These are phyloP conservation scores for Drosophila kanekoi DNA, from an alignment of 2,888 invertebrate species.

Conservation along the genomic window DNA sequence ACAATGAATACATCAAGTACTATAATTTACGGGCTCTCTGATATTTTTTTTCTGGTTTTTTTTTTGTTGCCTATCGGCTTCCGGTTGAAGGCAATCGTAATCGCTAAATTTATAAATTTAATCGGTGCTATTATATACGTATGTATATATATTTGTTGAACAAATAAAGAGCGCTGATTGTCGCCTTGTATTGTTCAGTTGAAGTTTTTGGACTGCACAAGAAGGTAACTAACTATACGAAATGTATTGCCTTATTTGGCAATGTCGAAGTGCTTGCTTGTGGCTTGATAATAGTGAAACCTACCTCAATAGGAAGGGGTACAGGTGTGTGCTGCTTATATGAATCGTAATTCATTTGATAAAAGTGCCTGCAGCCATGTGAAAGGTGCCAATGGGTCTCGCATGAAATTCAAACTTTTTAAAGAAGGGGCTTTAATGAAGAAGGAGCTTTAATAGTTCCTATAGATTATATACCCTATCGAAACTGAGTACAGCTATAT, in stretches of 20 bases:
- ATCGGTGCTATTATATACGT: slow-evolving; percentile 30
- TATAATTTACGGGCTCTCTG: slow-evolving; percentile 20
- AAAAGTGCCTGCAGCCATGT: too few species aligned
- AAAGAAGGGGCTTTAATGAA: too few species aligned
- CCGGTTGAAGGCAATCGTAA: slow-evolving; percentile 54
- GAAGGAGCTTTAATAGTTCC: neutral
- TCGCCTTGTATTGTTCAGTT: slow-evolving; percentile 21
- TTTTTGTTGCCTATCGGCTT: slow-evolving; percentile 40
- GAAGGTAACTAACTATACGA: slow-evolving; percentile 19
- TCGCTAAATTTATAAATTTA: slow-evolving; percentile 60
- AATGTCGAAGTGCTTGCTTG: slow-evolving; percentile 14
- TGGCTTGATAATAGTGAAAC: slow-evolving; percentile 35
- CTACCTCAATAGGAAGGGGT: slow-evolving; percentile 60
- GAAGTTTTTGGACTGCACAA: slow-evolving; percentile 21
- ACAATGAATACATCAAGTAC: slow-evolving; percentile 4
- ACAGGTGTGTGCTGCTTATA: neutral
- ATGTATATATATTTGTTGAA: slow-evolving; percentile 1
- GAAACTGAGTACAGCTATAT: neutral
- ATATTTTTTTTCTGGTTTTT: slow-evolving; percentile 6
- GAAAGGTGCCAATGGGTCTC: neutral
- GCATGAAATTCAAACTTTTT: neutral
- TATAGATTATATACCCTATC: neutral
- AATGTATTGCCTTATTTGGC: slow-evolving; percentile 12
- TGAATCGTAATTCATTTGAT: slow-evolving; percentile 1
- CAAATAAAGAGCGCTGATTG: slow-evolving; percentile 24